Percentiles rank a stretch among this genome's conserved stretches.
These are phyloP conservation scores for Halotydeus destructor DNA, from an alignment of 1,140 invertebrate species.

Conservation along the genomic window DNA sequence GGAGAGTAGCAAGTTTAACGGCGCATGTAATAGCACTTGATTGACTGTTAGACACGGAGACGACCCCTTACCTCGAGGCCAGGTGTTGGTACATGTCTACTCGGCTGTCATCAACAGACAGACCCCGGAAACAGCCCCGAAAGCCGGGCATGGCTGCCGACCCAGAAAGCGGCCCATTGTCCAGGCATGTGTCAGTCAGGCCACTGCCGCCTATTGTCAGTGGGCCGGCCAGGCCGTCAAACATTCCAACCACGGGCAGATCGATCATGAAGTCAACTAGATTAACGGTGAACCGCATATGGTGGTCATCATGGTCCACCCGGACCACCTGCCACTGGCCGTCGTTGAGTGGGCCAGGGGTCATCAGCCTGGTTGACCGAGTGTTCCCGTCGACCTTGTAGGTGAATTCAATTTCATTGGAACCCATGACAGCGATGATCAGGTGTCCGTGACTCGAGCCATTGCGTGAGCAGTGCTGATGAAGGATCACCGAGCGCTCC, in stretches of 20 bases:
- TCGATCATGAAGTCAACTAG: constrained; percentile 67
- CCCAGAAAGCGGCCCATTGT: too few species aligned
- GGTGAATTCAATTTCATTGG: constrained; percentile 67
- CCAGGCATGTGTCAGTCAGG: constrained; percentile 35
- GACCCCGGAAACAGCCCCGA: constrained; percentile 73
- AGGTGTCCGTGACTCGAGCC: constrained; percentile 72
- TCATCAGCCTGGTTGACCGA: constrained; percentile 52
- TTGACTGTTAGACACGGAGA: neutral
- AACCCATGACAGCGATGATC: constrained; percentile 62
- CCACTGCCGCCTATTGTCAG: constrained; percentile 85
- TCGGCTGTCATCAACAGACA: constrained; percentile 75
- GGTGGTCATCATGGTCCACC: constrained; percentile 47
- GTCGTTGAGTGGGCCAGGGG: constrained; percentile 53
- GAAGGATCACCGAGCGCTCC: constrained; percentile 61
- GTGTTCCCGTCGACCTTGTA: constrained; percentile 56
- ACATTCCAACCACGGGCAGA: constrained; percentile 57
- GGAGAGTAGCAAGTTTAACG: too few species aligned
- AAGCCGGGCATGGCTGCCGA: constrained; percentile 61
- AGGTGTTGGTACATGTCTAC: constrained; percentile 77
- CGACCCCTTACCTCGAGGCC: constrained; percentile 32
- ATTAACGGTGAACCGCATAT: constrained; percentile 81
- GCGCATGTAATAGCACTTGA: too few species aligned
- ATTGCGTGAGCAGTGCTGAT: constrained; percentile 57
- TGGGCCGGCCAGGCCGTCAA: constrained; percentile 71
- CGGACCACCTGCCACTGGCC: constrained; percentile 85